phyloP scores from a whole-genome alignment of 2,888 invertebrate genomes.

The Andrena camellia region DNA sequence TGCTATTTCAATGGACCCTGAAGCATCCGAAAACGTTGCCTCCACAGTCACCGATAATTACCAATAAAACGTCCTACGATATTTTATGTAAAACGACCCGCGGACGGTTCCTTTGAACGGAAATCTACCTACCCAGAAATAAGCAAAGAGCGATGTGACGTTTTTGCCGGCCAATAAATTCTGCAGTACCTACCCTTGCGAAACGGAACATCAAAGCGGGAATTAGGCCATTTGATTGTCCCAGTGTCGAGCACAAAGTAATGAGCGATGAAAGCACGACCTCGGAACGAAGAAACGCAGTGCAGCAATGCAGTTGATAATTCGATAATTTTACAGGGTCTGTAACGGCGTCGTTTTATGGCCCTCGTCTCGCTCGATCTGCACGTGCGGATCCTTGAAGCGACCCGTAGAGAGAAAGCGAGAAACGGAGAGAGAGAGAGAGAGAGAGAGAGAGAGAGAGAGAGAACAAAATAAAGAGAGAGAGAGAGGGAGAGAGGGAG shows the following conservation, averaged over 20 bases:
- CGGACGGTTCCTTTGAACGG: background rate
- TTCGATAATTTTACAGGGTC: constrained; percentile 48
- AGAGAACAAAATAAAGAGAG: constrained; percentile 1
- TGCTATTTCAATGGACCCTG: too few relatives aligned
- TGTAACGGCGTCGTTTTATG: constrained; percentile 46
- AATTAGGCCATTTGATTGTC: constrained; percentile 26
- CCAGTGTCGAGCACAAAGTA: constrained; percentile 15
- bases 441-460: constrained; percentile 7
- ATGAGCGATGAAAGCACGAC: constrained; percentile 35
- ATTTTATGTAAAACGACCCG: background rate
- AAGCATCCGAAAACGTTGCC: too few relatives aligned
- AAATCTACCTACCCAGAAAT: background rate
- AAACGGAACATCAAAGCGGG: constrained; percentile 11
- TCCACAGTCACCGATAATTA: background rate
- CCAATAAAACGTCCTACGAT: background rate
- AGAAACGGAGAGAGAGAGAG: background rate
- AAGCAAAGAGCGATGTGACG: background rate
- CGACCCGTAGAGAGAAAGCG: background rate
- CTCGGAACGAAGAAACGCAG: constrained; percentile 38
- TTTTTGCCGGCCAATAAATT: constrained; percentile 1
- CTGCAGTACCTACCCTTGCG: background rate
- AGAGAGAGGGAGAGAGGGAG: constrained; percentile 19
- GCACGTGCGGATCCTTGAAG: constrained; percentile 47
- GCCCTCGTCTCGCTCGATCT: constrained; percentile 19
- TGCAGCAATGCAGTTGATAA: constrained; percentile 49